Base-by-base conservation (phyloP, 1,140 invertebrate genomes). In the Ceratitis capitata region DNA sequence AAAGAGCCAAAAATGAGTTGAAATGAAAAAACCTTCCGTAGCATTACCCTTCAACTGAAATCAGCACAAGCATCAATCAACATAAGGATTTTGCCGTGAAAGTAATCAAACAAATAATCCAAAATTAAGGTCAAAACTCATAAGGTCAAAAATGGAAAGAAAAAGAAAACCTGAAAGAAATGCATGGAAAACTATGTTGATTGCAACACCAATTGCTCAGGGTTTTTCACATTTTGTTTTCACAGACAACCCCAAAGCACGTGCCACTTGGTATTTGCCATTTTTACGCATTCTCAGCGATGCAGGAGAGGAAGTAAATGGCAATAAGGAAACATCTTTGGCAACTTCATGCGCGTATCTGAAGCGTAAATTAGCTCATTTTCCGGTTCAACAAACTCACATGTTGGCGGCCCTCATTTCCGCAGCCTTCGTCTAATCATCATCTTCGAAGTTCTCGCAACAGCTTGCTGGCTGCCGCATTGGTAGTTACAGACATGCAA, bases 361-460 rank as follows among this genome's bases (percentile, higher is more conserved):
- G 45, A 84, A 86, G 82, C 82, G 85, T 83, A 84, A 86, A 86
- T 86, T 83, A 86, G 85, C 85, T 83, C 85, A 74, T 86, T 86
- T 86, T 83, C 82, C 82, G 85, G 78, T 86, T 86, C 85, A 86
- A 86, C 56, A 86, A 82, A 83, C 85, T 86, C 85, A 69, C 82
- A 83, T 74, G 85, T 51, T n/a, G n/a, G n/a, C n/a, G n/a, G n/a
- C n/a, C n/a, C n/a, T n/a, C n/a, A n/a, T n/a, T n/a, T n/a, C n/a
- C n/a, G n/a, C n/a, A n/a, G n/a, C n/a, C n/a, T n/a, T n/a, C n/a
- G n/a, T 74, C 23, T 51, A 47, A 23, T 32, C 26, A 35, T 51
- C 49, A 26, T 2, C 45, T n/a, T 45, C 45, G 19, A n/a, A 9
- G 45, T 29, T 14, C 3, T 19, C 16, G 47, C 35, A 32, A 83